Evolutionary conservation across 2,888 invertebrate species (phyloP).

Genomic region (Eristalinus aeneus): DNA sequence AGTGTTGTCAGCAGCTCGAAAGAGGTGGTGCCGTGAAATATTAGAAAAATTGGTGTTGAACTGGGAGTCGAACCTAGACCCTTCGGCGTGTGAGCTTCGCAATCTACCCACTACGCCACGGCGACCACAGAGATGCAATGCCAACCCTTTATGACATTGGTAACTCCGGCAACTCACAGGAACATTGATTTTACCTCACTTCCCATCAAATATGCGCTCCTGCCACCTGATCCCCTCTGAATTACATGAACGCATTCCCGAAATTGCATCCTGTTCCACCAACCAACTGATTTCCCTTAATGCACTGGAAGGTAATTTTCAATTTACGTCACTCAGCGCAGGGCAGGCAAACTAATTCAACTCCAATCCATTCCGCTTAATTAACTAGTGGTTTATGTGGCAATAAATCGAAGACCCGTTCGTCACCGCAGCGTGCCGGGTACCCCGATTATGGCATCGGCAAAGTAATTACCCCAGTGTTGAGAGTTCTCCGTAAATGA

Average conservation of each 20-base stretch:
- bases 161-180: too few relatives aligned
- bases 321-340: neutral
- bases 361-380: slow-evolving; percentile 28
- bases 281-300: neutral
- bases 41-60: too few relatives aligned
- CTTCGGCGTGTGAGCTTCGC: too few relatives aligned
- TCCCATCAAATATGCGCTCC: too few relatives aligned
- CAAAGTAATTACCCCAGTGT: slow-evolving; percentile 21
- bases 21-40: too few relatives aligned
- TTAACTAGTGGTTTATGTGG: slow-evolving; percentile 35
- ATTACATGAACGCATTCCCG: neutral
- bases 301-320: neutral
- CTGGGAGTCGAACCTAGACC: too few relatives aligned
- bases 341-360: neutral
- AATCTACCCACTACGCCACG: too few relatives aligned
- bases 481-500: slow-evolving; percentile 50
- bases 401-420: slow-evolving; percentile 28
- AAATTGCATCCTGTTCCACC: neutral
- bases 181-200: too few relatives aligned
- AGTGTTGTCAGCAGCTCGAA: too few relatives aligned
- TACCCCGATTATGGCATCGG: slow-evolving; percentile 13
- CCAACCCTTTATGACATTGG: too few relatives aligned
- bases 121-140: too few relatives aligned
- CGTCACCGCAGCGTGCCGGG: neutral
- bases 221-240: too few relatives aligned